Evolutionary conservation across 1,140 invertebrate species (phyloP).

Genomic region (Eriosoma lanigerum): DNA sequence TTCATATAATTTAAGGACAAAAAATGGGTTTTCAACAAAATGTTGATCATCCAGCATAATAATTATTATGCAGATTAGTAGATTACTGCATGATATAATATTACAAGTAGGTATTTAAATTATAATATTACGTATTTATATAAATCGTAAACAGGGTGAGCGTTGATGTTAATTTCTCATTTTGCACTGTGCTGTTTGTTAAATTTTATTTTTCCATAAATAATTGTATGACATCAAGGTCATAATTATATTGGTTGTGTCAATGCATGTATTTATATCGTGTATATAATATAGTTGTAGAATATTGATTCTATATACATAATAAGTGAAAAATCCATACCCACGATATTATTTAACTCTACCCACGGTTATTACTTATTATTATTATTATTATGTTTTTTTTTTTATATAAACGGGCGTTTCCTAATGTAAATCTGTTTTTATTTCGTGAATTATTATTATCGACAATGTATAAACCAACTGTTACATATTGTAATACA

Average conservation of each 20-base stretch:
- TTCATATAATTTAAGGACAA: too few relatives aligned
- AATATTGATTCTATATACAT: slow-evolving; percentile 25
- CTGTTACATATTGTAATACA: background rate
- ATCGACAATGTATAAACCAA: background rate
- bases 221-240: slow-evolving; percentile 12
- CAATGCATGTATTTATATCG: background rate
- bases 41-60: too few relatives aligned
- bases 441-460: slow-evolving; percentile 22
- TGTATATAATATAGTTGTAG: background rate
- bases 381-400: too few relatives aligned
- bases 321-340: slow-evolving; percentile 3
- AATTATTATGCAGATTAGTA: too few relatives aligned
- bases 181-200: background rate
- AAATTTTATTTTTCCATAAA: slow-evolving; percentile 13
- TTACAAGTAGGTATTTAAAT: too few relatives aligned
- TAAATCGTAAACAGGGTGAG: too few relatives aligned
- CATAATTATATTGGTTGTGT: slow-evolving; percentile 6
- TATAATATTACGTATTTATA: too few relatives aligned
- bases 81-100: too few relatives aligned
- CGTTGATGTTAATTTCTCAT: background rate
- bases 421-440: slow-evolving; percentile 10
- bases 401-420: slow-evolving; percentile 4
- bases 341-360: slow-evolving; percentile 10
- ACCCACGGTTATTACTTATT: slow-evolving; percentile 6
- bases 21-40: too few relatives aligned